Evolutionary conservation across 1,140 invertebrate species (phyloP).

Genomic region (Trichogramma pretiosum): DNA sequence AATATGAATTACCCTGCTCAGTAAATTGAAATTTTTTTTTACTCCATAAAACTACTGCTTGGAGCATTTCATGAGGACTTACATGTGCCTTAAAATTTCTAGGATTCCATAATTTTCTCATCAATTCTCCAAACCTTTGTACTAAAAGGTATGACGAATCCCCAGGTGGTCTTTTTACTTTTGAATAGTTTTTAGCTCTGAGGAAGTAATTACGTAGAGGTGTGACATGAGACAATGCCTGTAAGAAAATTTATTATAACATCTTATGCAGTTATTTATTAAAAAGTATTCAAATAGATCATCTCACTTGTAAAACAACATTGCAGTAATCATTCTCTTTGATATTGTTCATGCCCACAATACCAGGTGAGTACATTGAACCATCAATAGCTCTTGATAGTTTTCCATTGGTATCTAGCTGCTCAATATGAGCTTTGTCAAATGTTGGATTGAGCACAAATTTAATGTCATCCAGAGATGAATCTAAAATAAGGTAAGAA

Average conservation of each 20-base stretch:
- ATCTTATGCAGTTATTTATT: no score
- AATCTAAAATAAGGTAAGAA: conserved; percentile 55
- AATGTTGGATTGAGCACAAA: conserved; percentile 99
- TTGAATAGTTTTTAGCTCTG: conserved; percentile 83
- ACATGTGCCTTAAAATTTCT: conserved; percentile 99
- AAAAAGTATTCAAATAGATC: conserved; percentile 4
- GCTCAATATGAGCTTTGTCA: conserved; percentile 67
- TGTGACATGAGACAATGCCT: conserved; percentile 90
- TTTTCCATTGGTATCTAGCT: conserved; percentile 75
- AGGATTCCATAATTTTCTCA: conserved; percentile 98
- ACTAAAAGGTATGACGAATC: conserved; percentile 86
- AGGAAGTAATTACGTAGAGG: conserved; percentile 93
- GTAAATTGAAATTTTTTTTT: conserved; percentile 98
- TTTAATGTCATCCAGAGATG: conserved; percentile 96
- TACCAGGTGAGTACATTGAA: conserved; percentile 91
- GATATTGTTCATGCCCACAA: conserved; percentile 97
- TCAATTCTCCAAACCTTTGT: conserved; percentile 93
- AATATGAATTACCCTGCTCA: conserved; percentile 67
- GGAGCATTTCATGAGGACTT: conserved; percentile 99
- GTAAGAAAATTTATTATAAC: conserved; percentile 23
- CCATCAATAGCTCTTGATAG: conserved; percentile 93
- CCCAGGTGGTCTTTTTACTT: conserved; percentile 84
- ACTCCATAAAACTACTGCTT: conserved; percentile 96
- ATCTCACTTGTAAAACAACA: conserved; percentile 83
- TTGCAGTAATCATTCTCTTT: conserved; percentile 99